Evolutionary conservation across 2,888 invertebrate genomes (phyloP), one percentile per base, ranked within the genome.

Genomic region (Aplocera efformata): DNA sequence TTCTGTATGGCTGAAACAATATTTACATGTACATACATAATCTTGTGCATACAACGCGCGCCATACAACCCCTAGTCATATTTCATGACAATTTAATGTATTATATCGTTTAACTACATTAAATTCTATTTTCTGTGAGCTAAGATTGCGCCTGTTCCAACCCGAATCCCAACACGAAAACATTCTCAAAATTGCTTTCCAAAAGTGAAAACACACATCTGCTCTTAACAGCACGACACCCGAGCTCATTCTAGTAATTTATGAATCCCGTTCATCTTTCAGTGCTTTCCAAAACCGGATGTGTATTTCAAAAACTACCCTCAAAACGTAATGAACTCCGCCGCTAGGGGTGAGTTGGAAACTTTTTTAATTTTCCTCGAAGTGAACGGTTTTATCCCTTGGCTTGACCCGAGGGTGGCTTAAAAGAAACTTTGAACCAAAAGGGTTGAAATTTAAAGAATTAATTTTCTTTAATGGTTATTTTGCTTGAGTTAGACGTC

Each of bases 291-390:
- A 32, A 40, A 38, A 27, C 34, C 13, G 38, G 41, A 40, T 35
- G 48, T 46, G 39, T 39, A 45, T 41, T 53, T 44, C 33, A 42
- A 50, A 41, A 55, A 50, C 52, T 61, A 55, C 46, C 43, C 38
- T 47, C 50, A 44, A 58, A 55, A 48, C 42, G 56, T 58, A 60
- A 63, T 60, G 60, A 63, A 58, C 60, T 53, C 50, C 39, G 24
- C 31, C 37, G 28, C 27, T 27, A 27, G 28, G 31, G 32, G 31
- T 7, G 34, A 23, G 43, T 42, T 8, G 35, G 23, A 60, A 68
- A 72, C 65, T 72, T 72, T 72, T 72, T 72, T 70, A 72, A 71
- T 72, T 72, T 71, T 53, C 58, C 54, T 48, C 55, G 53, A 57
- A 61, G 65, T 56, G 55, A 65, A 57, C 53, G 48, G 46, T 53